These are phyloP conservation scores for Papilio protenor DNA, from an alignment of 2,888 invertebrate species.

Conservation along the genomic window DNA sequence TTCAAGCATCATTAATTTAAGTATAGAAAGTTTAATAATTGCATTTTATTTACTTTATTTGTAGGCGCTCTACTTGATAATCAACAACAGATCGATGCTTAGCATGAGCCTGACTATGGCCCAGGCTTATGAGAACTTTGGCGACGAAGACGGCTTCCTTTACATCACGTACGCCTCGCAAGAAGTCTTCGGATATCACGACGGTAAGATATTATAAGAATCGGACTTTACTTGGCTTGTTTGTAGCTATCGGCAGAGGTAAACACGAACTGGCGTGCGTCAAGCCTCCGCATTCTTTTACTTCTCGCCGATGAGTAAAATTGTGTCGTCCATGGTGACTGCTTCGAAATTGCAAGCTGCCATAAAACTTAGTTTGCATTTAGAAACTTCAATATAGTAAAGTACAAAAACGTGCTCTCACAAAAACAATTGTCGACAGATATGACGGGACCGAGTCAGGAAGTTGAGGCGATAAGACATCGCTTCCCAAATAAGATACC, in stretches of 20 bases:
- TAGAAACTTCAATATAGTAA: not conserved
- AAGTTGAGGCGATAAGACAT: slow-evolving; percentile 88
- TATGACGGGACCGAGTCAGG: slow-evolving; percentile 73
- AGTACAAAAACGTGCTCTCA: not conserved
- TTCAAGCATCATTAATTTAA: not conserved
- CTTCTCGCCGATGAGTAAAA: not conserved
- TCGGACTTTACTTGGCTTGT: not conserved
- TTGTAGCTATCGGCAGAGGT: not conserved
- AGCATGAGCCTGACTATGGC: slow-evolving; percentile 92
- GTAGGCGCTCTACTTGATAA: slow-evolving; percentile 92
- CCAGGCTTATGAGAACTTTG: slow-evolving; percentile 90
- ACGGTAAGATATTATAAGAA: slow-evolving; percentile 59
- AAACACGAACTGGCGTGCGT: no score
- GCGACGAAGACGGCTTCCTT: slow-evolving; percentile 93
- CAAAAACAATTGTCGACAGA: slow-evolving; percentile 48
- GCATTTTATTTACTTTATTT: slow-evolving; percentile 25
- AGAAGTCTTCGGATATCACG: slow-evolving; percentile 91
- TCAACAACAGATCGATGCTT: slow-evolving; percentile 92
- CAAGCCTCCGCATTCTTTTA: no score
- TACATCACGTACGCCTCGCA: slow-evolving; percentile 96
- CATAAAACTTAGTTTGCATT: not conserved
- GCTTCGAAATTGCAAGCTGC: not conserved
- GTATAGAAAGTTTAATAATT: not conserved
- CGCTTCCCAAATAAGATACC: slow-evolving; percentile 92
- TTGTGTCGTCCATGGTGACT: not conserved